A percentile compares a stretch with the other conserved stretches of the same genome.
Evolutionary conservation across 2,888 invertebrate genomes (phyloP).

Genomic region (Lithophane socia): DNA sequence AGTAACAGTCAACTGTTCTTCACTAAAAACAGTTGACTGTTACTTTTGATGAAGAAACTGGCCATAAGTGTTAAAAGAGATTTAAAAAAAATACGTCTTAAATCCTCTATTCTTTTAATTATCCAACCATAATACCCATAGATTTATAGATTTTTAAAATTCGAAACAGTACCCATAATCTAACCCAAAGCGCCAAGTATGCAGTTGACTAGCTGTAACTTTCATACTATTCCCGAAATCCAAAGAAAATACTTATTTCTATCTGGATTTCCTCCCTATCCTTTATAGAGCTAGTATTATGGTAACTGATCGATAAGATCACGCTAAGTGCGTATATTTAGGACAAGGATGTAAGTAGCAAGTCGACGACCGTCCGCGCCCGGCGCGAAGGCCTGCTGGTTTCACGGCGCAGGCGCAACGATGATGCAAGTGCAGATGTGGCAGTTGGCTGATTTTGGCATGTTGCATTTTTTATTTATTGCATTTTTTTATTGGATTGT

Average conservation of each 20-base stretch:
- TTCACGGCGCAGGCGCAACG: conserved; percentile 70
- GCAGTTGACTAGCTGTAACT: neutral
- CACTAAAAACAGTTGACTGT: no score
- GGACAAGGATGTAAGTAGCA: conserved; percentile 75
- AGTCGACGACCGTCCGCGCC: conserved; percentile 82
- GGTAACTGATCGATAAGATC: conserved; percentile 42
- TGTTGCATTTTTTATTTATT: neutral
- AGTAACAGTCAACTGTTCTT: no score
- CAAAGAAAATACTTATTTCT: neutral
- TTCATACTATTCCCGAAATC: neutral
- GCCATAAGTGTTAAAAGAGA: no score
- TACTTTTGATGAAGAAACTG: no score
- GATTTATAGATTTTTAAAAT: neutral
- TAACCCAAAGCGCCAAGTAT: neutral
- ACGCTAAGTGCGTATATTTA: conserved; percentile 70
- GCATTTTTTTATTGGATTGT: neutral
- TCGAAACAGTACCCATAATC: neutral
- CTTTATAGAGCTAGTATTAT: conserved; percentile 7
- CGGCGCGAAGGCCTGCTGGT: conserved; percentile 80
- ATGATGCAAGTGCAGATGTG: conserved; percentile 59
- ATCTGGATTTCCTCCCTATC: conserved; percentile 7
- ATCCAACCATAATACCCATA: no score
- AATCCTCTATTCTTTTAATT: neutral
- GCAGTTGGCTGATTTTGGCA: neutral
- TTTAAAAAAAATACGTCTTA: neutral